Conservation (phyloP, 2,888 invertebrate species). For the Drosophila prostipennis region DNA sequence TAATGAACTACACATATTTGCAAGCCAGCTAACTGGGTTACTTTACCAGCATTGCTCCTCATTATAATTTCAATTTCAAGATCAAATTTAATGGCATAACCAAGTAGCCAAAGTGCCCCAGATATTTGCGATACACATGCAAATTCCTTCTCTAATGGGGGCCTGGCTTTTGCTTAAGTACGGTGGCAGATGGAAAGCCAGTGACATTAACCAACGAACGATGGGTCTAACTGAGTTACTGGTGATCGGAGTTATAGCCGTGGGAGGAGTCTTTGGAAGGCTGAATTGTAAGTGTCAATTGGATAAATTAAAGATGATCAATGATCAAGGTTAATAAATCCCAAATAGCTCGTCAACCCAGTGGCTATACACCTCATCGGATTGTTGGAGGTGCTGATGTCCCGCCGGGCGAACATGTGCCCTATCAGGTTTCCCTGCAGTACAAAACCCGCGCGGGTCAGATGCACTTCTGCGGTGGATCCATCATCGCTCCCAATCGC, state of each 20-base stretch:
- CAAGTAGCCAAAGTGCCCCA: constrained; percentile 20
- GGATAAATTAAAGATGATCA: too few relatives aligned
- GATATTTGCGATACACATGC: constrained; percentile 60
- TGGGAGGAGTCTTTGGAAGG: constrained; percentile 26
- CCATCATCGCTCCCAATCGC: constrained; percentile 76
- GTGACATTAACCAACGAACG: constrained; percentile 38
- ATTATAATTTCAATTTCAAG: constrained; percentile 65
- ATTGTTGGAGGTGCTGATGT: constrained; percentile 80
- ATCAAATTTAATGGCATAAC: constrained; percentile 73
- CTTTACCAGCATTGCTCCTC: constrained; percentile 58
- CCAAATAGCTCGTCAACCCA: constrained; percentile 51
- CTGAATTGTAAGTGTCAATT: constrained; percentile 54
- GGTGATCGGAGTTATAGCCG: constrained; percentile 22
- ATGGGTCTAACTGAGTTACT: constrained; percentile 51
- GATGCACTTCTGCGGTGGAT: constrained; percentile 82
- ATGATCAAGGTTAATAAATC: too few relatives aligned
- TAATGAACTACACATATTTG: too few relatives aligned
- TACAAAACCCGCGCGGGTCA: constrained; percentile 58
- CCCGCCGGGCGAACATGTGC: constrained; percentile 68
- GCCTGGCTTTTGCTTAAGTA: constrained; percentile 11
- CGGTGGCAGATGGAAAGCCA: constrained; percentile 1
- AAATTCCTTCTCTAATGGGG: constrained; percentile 51
- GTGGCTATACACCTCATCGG: constrained; percentile 49
- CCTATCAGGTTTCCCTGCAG: constrained; percentile 83
- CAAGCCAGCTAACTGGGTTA: constrained; percentile 13